Evolutionary conservation across 2,113 vertebrate genomes (phyloP).

Genomic region (Brachionichthys hirsutus): DNA sequence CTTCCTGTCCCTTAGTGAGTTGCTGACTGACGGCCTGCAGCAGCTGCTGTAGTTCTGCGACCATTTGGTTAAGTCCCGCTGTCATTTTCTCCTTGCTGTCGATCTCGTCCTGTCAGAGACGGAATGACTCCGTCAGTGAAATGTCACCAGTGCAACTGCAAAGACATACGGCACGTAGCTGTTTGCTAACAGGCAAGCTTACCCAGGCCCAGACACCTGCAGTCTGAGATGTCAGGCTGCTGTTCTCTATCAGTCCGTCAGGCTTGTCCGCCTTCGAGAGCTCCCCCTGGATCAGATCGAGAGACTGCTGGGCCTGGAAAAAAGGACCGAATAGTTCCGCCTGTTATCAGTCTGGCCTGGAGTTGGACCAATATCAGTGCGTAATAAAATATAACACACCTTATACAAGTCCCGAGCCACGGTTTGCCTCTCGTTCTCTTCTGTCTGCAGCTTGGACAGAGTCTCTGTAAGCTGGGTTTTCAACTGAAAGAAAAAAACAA

Average conservation of each 20-base stretch:
- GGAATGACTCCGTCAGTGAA: not conserved
- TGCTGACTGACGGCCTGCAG: slow-evolving; percentile 86
- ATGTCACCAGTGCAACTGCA: not conserved
- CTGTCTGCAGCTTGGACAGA: slow-evolving; percentile 84
- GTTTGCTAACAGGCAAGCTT: not conserved
- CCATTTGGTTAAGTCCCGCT: slow-evolving; percentile 87
- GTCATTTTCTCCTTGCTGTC: slow-evolving; percentile 85
- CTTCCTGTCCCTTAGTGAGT: slow-evolving; percentile 75
- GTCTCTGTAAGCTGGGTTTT: slow-evolving; percentile 91
- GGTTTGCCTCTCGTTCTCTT: slow-evolving; percentile 87
- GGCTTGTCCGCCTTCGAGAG: slow-evolving; percentile 85
- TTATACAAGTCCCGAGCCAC: slow-evolving; percentile 90
- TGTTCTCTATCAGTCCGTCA: slow-evolving; percentile 87
- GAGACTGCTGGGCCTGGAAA: slow-evolving; percentile 89
- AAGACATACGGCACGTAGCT: not conserved
- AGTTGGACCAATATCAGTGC: not conserved
- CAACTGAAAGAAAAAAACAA: slow-evolving; percentile 80
- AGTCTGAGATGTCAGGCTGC: slow-evolving; percentile 82
- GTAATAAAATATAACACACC: slow-evolving; percentile 69
- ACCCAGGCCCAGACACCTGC: slow-evolving; percentile 67
- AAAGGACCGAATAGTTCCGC: not conserved
- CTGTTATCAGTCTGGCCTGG: not conserved
- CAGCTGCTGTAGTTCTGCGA: slow-evolving; percentile 90
- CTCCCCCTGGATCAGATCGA: slow-evolving; percentile 91
- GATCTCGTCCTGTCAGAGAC: slow-evolving; percentile 80